A percentile compares a stretch with the other conserved stretches of the same genome.
These are phyloP conservation scores for Oreochromis spilurus DNA, from an alignment of 2,113 vertebrate genomes.

Conservation along the genomic window DNA sequence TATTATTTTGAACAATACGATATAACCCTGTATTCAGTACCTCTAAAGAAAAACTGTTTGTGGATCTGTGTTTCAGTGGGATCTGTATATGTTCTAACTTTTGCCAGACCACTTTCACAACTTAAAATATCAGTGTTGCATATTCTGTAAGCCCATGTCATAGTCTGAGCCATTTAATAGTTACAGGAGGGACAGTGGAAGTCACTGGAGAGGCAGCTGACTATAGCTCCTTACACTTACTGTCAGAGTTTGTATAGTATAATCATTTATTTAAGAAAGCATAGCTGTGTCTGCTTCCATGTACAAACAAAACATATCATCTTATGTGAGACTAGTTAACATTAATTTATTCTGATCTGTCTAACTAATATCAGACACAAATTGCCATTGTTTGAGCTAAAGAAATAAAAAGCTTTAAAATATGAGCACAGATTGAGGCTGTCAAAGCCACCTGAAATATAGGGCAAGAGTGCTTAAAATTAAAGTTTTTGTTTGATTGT, in stretches of 20 bases:
- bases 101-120: background rate
- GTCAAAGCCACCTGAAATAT: background rate
- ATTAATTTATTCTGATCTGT: background rate
- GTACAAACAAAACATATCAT: background rate
- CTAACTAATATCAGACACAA: background rate
- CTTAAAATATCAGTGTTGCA: background rate
- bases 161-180: background rate
- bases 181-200: background rate
- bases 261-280: background rate
- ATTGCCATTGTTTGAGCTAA: background rate
- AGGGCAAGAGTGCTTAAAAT: accelerated
- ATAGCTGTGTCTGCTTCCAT: background rate
- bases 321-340: background rate
- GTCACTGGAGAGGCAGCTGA: background rate
- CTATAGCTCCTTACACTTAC: background rate
- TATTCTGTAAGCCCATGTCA: background rate
- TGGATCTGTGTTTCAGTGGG: background rate
- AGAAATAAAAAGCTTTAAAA: background rate
- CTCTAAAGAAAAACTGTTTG: background rate
- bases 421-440: background rate
- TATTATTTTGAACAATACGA: background rate
- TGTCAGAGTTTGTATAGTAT: background rate
- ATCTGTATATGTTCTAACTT: background rate
- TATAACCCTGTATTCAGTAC: background rate
- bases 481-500: background rate